Evolutionary conservation across 1,140 invertebrate species (phyloP).

Genomic region (Bombus impatiens): DNA sequence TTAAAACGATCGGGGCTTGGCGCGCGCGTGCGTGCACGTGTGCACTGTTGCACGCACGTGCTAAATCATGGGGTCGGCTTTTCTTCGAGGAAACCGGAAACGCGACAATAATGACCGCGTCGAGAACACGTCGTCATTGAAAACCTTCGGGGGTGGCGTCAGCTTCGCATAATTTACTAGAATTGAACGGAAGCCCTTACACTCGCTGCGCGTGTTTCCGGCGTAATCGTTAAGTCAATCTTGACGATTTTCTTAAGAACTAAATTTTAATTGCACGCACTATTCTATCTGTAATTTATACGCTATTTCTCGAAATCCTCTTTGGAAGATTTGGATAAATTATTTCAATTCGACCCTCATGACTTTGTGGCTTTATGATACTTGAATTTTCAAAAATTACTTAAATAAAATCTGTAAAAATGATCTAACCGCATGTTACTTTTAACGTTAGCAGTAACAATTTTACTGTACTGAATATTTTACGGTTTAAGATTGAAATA

Average conservation of each 20-base stretch:
- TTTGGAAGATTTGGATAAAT: too few species aligned
- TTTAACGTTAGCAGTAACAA: neutral
- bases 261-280: neutral
- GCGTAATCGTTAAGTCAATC: neutral
- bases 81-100: slow-evolving; percentile 52
- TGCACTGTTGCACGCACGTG: slow-evolving; percentile 63
- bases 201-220: neutral
- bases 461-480: neutral
- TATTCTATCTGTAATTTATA: too few species aligned
- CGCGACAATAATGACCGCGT: slow-evolving; percentile 22
- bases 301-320: too few species aligned
- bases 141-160: neutral
- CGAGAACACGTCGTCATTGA: neutral
- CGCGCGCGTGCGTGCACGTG: slow-evolving; percentile 63
- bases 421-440: neutral
- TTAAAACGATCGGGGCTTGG: slow-evolving; percentile 30
- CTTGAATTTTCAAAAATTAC: too few species aligned
- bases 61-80: slow-evolving; percentile 64
- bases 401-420: neutral
- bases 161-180: neutral
- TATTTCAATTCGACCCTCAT: neutral
- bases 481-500: neutral
- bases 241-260: neutral
- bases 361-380: neutral
- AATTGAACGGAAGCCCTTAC: neutral